Base-by-base conservation (phyloP, 2,888 invertebrate species). In the Quadriops clusia region DNA sequence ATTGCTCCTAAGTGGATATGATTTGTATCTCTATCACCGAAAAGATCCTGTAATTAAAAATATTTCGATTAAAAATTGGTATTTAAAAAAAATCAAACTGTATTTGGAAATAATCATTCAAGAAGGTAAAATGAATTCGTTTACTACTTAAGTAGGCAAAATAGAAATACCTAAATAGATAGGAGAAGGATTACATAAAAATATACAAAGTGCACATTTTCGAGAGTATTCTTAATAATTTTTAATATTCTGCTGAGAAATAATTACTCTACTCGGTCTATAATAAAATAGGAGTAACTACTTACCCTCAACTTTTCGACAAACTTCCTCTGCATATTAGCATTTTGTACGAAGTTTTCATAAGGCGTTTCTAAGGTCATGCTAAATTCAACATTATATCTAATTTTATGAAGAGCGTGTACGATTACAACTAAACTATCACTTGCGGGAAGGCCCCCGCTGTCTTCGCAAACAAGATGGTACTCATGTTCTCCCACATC, bases 361-460 rank as follows among this genome's bases (percentile, higher is more conserved):
- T 74, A 75, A 0, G 74, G 69, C 25, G 74, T 71, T 41, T 78
- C 77, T 50, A 90, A 62, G 1, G 75, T 79, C 68, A 87, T 79
- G 41, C 78, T 79, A 60, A 89, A 86, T 53, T 85, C 81, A 0
- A 84, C 76, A 11, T 74, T 79, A 32, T 77, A 84, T 1, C 70
- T 65, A 34, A 70, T 67, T 24, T 70, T 66, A 0, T 72, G 70
- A 0, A 76, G 70, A 32, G 71, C 68, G 38, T 70, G 71, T 0
- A 84, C 85, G 33, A 76, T 75, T 2, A 86, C 83, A 34, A 79
- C 75, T 8, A 82, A 61, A 33, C 80, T 83, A 59, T 91, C 90
- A 35, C 75, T 77, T 1, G 82, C 86, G 14, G 73, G 75, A 42
- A 78, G 64, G 23, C 79, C 78, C 39, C 74, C 77, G 6, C 72